phyloP scores from a whole-genome alignment of 2,113 vertebrate genomes.

The Genyomyrus donnyi region DNA sequence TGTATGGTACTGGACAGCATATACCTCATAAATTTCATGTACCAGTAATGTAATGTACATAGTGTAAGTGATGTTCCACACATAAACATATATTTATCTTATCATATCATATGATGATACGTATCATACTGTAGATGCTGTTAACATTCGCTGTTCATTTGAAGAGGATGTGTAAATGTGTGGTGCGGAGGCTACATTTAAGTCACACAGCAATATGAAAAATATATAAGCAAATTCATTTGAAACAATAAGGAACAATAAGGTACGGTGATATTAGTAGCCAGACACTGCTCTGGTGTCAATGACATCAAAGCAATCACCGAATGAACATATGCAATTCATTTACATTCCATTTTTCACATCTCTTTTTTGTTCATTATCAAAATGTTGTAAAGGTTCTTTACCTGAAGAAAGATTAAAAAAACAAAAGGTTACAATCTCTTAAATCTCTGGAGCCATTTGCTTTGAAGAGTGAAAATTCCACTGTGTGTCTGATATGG shows the following conservation, averaged over 20 bases:
- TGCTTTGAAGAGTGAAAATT: background rate
- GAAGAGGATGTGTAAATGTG: background rate
- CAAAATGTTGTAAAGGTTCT: background rate
- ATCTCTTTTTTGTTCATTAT: background rate
- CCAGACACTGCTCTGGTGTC: background rate
- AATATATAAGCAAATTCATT: background rate
- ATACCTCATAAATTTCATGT: background rate
- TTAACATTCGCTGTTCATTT: background rate
- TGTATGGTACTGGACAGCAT: background rate
- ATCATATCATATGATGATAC: background rate
- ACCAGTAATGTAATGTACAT: background rate
- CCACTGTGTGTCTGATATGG: background rate
- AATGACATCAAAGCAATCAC: background rate
- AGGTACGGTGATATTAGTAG: background rate
- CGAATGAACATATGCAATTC: background rate
- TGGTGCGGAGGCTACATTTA: background rate
- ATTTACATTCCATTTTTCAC: background rate
- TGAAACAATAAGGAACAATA: background rate
- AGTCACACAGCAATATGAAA: background rate
- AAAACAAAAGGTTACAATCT: background rate
- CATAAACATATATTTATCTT: background rate
- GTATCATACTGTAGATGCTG: background rate
- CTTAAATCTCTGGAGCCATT: background rate
- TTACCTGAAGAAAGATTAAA: background rate
- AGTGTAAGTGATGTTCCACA: background rate